A percentile compares a stretch with the other conserved stretches of the same genome.
These are phyloP conservation scores for Catharus ustulatus DNA, from an alignment of 2,797 vertebrate species.

Conservation along the genomic window DNA sequence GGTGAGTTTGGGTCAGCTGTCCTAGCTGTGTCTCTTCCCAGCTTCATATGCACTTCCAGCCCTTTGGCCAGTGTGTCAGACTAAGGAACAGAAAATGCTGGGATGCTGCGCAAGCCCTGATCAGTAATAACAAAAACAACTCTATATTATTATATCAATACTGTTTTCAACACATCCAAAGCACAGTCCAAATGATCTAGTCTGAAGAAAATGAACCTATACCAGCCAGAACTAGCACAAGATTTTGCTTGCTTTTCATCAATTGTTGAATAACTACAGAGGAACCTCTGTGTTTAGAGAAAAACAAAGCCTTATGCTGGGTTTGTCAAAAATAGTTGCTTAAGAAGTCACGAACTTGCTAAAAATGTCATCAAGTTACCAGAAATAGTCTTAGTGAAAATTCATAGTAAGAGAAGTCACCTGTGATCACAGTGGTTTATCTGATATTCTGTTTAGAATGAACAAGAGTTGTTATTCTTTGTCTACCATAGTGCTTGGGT, in stretches of 20 bases:
- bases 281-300: not conserved
- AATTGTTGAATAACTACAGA: not conserved
- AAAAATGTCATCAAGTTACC: not conserved
- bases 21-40: not conserved
- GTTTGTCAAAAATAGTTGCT: not conserved
- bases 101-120: not conserved
- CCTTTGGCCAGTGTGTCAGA: not conserved
- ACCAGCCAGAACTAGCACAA: not conserved
- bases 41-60: too few species aligned
- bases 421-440: not conserved
- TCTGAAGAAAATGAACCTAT: not conserved
- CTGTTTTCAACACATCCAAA: not conserved
- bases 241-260: not conserved
- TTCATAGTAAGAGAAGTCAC: not conserved
- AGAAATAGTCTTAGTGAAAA: not conserved
- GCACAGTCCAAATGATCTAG: fast-evolving
- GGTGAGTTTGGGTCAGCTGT: not conserved
- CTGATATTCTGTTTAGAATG: not conserved
- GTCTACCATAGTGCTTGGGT: not conserved
- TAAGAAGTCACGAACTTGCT: not conserved
- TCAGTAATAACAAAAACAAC: not conserved
- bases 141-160: not conserved
- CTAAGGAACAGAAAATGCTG: not conserved
- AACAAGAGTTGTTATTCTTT: not conserved
- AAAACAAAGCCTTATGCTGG: not conserved